These are phyloP conservation scores for Aphelinus atriplicis DNA, from an alignment of 1,140 invertebrate genomes.

Conservation along the genomic window DNA sequence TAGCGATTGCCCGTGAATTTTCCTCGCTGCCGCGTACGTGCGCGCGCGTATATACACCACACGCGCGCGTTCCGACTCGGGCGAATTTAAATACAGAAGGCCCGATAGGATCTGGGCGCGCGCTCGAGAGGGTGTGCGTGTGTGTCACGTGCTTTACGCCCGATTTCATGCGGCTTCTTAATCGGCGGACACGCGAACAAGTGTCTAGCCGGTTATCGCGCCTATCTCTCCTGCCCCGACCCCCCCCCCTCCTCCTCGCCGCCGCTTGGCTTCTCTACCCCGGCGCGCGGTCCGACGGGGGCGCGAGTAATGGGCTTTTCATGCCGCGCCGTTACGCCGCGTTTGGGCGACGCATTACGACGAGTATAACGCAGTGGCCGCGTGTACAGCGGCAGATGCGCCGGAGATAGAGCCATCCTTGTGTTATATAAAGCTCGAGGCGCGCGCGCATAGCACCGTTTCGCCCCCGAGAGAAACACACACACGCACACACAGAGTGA, in stretches of 20 bases:
- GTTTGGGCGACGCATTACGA: constrained; percentile 5
- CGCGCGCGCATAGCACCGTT: not conserved
- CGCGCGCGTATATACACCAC: no score
- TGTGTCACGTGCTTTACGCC: constrained; percentile 39
- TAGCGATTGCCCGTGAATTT: no score
- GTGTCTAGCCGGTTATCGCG: not conserved
- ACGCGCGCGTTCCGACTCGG: no score
- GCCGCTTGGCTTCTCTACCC: not conserved
- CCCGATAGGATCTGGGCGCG: not conserved
- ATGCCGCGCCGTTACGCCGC: constrained; percentile 22
- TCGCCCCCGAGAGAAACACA: no score
- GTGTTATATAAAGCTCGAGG: not conserved
- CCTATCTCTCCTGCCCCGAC: not conserved
- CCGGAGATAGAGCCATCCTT: constrained; percentile 29
- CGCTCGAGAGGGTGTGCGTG: not conserved
- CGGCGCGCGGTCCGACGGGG: not conserved
- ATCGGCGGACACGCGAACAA: constrained; percentile 44
- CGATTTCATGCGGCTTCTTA: constrained; percentile 55
- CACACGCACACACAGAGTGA: not conserved
- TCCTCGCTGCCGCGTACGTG: no score
- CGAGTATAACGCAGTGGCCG: not conserved
- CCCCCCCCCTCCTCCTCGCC: not conserved
- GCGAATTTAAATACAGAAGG: not conserved
- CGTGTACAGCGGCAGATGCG: not conserved
- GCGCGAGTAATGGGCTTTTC: constrained; percentile 33